A percentile compares a stretch with the other conserved stretches of the same genome.
Evolutionary conservation across 2,888 invertebrate species (phyloP).

Genomic region (Metalampra italica): DNA sequence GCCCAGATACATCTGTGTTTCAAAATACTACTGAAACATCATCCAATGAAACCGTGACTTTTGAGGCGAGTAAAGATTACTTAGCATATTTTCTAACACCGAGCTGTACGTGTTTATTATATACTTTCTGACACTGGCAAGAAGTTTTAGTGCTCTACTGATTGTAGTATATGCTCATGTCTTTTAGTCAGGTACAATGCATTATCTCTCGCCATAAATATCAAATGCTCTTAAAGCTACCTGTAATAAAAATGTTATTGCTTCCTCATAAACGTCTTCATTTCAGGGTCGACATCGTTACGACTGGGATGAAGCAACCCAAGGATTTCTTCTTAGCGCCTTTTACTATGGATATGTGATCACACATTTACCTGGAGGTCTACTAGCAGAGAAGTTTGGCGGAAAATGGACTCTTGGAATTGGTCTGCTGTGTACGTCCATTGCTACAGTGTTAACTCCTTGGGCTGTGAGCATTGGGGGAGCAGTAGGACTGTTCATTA

Average conservation of each 20-base stretch:
- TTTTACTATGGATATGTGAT: constrained; percentile 92
- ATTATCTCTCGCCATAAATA: background rate
- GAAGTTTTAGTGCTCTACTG: background rate
- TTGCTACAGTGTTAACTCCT: constrained; percentile 89
- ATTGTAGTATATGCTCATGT: background rate
- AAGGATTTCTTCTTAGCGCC: constrained; percentile 86
- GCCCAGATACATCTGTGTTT: constrained; percentile 46
- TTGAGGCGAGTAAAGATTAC: constrained; percentile 24
- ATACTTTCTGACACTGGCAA: background rate
- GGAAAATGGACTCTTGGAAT: constrained; percentile 90
- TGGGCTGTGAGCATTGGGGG: constrained; percentile 79
- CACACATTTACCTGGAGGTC: constrained; percentile 90
- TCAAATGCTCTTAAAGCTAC: background rate
- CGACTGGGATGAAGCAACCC: constrained; percentile 83
- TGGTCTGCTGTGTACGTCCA: constrained; percentile 86
- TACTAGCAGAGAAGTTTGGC: constrained; percentile 88
- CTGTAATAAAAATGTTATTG: background rate
- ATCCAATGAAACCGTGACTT: constrained; percentile 20
- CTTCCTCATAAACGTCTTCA: background rate
- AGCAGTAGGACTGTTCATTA: constrained; percentile 73
- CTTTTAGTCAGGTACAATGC: background rate
- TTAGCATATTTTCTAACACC: background rate
- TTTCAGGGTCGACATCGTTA: constrained; percentile 61
- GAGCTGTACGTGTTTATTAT: background rate
- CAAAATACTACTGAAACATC: constrained; percentile 13